phyloP scores from a whole-genome alignment of 1,140 invertebrate species.

The Batillaria attramentaria region DNA sequence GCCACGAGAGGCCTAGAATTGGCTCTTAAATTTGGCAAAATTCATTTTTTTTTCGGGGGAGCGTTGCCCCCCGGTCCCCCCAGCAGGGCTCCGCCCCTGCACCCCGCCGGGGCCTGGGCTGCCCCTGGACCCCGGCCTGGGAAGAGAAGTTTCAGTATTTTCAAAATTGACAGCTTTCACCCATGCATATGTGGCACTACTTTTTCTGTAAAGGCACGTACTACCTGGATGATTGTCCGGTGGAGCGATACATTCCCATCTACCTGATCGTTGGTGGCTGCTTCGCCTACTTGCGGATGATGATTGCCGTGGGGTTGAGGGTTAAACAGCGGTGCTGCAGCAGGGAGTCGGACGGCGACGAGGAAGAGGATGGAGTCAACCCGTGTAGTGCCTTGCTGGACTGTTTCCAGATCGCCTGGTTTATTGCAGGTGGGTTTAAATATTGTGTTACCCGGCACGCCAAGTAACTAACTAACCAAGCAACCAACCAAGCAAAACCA shows the following conservation, averaged over 20 bases:
- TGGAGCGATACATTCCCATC: constrained; percentile 82
- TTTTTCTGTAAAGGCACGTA: constrained; percentile 77
- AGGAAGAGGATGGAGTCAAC: constrained; percentile 69
- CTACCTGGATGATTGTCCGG: constrained; percentile 83
- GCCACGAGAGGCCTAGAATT: too few species aligned
- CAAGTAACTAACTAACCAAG: neutral
- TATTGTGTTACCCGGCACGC: neutral
- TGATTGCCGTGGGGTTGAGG: constrained; percentile 75
- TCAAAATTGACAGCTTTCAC: too few species aligned
- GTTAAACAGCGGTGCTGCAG: constrained; percentile 73
- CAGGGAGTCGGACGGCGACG: constrained; percentile 73
- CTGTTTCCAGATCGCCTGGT: constrained; percentile 78
- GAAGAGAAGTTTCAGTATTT: too few species aligned
- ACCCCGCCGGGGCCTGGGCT: too few species aligned
- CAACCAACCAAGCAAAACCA: too few species aligned
- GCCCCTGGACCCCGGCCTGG: too few species aligned
- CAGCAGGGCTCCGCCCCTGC: too few species aligned
- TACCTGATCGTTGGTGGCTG: constrained; percentile 87
- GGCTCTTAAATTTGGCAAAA: too few species aligned
- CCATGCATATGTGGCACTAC: too few species aligned
- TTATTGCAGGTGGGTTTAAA: constrained; percentile 51
- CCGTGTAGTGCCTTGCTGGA: constrained; percentile 75
- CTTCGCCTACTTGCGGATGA: constrained; percentile 80
- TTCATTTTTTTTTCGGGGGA: too few species aligned
- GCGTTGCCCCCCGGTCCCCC: too few species aligned